A percentile compares a stretch with the other conserved stretches of the same genome.
phyloP scores from a whole-genome alignment of 92 coral and sea anemone genomes.

The Paragorgia papillata region DNA sequence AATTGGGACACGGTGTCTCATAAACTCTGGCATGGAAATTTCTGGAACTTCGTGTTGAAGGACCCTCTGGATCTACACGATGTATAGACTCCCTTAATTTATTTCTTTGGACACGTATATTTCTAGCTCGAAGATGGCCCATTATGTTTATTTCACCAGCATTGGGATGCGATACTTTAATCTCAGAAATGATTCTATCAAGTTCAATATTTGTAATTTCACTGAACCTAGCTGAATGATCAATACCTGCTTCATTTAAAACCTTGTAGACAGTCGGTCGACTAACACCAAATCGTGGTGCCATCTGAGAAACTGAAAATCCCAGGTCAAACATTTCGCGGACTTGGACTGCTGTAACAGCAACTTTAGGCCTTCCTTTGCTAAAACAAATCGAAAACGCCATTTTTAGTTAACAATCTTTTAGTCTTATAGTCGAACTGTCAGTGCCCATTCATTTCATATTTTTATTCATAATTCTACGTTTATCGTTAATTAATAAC shows the following conservation, averaged over 20 bases:
- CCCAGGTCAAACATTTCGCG: conserved; percentile 35
- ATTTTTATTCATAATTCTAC: no score
- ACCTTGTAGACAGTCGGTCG: conserved; percentile 27
- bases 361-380: conserved; percentile 18
- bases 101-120: conserved; percentile 20
- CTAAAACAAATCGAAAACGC: no score
- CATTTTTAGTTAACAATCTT: no score
- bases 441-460: no score
- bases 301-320: conserved; percentile 24
- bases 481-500: no score
- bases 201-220: conserved; percentile 16
- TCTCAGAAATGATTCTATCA: conserved; percentile 9
- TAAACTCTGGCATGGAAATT: conserved; percentile 29
- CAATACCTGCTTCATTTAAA: background rate
- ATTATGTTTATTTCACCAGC: conserved; percentile 27
- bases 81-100: conserved; percentile 16
- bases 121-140: conserved; percentile 23
- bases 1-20: conserved; percentile 25
- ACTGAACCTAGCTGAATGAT: no score
- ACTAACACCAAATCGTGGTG: no score
- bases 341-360: conserved; percentile 1
- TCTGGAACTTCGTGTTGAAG: conserved; percentile 16
- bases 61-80: conserved; percentile 24
- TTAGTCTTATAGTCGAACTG: no score
- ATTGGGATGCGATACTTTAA: conserved; percentile 35